These are phyloP conservation scores for Luehdorfia chinensis DNA, from an alignment of 1,140 invertebrate genomes.

Conservation along the genomic window DNA sequence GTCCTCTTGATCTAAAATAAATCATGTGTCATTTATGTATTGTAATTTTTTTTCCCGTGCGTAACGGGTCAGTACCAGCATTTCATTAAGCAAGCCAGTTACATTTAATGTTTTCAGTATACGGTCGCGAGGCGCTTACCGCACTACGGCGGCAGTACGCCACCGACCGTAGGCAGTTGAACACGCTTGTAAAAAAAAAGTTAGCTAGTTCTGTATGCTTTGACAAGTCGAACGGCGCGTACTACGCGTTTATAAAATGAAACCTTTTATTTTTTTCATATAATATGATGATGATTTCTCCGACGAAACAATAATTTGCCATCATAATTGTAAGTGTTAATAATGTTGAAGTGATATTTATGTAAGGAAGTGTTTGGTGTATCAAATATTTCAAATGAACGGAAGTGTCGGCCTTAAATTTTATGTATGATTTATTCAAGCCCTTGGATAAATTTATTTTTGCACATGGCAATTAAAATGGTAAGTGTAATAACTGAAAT, in stretches of 20 bases:
- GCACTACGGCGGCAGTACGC: constrained; percentile 29
- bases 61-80: too few relatives aligned
- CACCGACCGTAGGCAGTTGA: constrained; percentile 26
- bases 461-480: constrained; percentile 72
- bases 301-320: too few relatives aligned
- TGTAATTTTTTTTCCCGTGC: too few relatives aligned
- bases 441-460: constrained; percentile 68
- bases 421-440: constrained; percentile 75
- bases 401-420: constrained; percentile 57
- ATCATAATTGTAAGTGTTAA: too few relatives aligned
- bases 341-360: constrained; percentile 17
- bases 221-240: constrained; percentile 20
- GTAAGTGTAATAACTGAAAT: constrained; percentile 51
- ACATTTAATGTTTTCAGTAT: constrained; percentile 5
- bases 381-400: constrained; percentile 55
- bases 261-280: too few relatives aligned
- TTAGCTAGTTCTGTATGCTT: constrained; percentile 7
- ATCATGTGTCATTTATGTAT: not conserved
- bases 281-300: too few relatives aligned
- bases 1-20: too few relatives aligned
- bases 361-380: constrained; percentile 36
- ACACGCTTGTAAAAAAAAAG: constrained; percentile 33
- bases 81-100: not conserved
- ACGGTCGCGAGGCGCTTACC: not conserved
- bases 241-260: constrained; percentile 20